phyloP scores from a whole-genome alignment of 1,140 invertebrate genomes.

The Eciton burchellii region DNA sequence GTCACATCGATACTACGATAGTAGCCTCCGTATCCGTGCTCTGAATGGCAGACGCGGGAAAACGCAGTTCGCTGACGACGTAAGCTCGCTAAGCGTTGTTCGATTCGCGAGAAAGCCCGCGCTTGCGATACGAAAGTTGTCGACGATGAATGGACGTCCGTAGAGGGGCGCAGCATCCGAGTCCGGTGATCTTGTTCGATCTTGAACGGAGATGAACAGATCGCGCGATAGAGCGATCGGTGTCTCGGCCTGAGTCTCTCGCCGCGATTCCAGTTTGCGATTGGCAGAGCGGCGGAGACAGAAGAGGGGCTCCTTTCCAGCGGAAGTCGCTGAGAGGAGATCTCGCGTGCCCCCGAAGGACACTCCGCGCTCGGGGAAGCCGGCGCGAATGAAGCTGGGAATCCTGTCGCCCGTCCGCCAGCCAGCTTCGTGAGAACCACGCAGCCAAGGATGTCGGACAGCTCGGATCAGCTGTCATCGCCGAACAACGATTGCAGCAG shows the following conservation, averaged over 20 bases:
- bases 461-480: slow-evolving; percentile 81
- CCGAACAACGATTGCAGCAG: slow-evolving; percentile 82
- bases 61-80: background rate
- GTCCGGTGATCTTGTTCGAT: too few species aligned
- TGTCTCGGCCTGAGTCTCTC: too few species aligned
- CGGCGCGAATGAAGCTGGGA: slow-evolving; percentile 31
- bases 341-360: background rate
- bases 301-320: background rate
- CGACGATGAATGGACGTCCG: background rate
- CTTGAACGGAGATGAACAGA: too few species aligned
- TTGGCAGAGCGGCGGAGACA: background rate
- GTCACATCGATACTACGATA: background rate
- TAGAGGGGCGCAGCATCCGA: too few species aligned
- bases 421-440: slow-evolving; percentile 19
- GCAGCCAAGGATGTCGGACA: slow-evolving; percentile 79
- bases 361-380: background rate
- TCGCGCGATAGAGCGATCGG: too few species aligned
- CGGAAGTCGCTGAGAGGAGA: background rate
- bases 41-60: slow-evolving; percentile 7
- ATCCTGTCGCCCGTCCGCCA: slow-evolving; percentile 16
- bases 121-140: background rate
- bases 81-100: background rate
- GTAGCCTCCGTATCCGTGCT: background rate
- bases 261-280: background rate
- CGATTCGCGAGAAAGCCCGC: background rate